phyloP scores from a whole-genome alignment of 2,113 vertebrate species.

The Carassius gibelio region DNA sequence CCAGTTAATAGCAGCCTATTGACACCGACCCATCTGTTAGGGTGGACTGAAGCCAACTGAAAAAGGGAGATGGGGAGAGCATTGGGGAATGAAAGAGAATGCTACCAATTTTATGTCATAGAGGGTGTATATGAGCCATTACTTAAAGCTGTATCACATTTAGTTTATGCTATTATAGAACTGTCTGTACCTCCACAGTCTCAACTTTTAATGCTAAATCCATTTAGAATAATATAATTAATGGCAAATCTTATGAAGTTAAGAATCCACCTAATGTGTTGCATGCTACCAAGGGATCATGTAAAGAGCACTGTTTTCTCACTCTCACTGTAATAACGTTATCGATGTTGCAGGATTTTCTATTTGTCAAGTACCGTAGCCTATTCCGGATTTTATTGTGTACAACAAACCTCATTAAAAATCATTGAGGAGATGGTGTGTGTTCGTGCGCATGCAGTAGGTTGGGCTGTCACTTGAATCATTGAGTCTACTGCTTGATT shows the following conservation, averaged over 20 bases:
- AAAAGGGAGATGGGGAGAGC: constrained; percentile 64
- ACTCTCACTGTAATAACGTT: constrained; percentile 7
- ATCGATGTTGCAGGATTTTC: not conserved
- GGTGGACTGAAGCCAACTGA: constrained; percentile 81
- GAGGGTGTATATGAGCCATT: constrained; percentile 54
- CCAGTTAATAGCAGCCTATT: constrained; percentile 92
- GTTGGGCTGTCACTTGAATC: constrained; percentile 75
- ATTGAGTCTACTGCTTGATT: constrained; percentile 75
- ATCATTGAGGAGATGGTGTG: not conserved
- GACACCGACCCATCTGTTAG: constrained; percentile 89
- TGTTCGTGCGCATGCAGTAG: constrained; percentile 3
- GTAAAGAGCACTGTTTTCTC: constrained; percentile 4
- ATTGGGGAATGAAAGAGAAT: not conserved
- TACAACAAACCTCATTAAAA: not conserved
- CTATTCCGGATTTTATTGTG: not conserved
- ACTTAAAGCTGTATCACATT: not conserved
- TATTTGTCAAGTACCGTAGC: not conserved
- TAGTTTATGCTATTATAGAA: not conserved
- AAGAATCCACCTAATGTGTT: not conserved
- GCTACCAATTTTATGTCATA: constrained; percentile 76
- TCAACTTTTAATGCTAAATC: constrained; percentile 14
- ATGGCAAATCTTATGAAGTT: not conserved
- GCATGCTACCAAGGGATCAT: not conserved
- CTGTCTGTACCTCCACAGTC: not conserved
- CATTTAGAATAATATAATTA: constrained; percentile 18